Percentiles rank a stretch among this genome's conserved stretches.
Evolutionary conservation across 64 coral and sea anemone species (phyloP).

Genomic region (Stylophora pistillata): DNA sequence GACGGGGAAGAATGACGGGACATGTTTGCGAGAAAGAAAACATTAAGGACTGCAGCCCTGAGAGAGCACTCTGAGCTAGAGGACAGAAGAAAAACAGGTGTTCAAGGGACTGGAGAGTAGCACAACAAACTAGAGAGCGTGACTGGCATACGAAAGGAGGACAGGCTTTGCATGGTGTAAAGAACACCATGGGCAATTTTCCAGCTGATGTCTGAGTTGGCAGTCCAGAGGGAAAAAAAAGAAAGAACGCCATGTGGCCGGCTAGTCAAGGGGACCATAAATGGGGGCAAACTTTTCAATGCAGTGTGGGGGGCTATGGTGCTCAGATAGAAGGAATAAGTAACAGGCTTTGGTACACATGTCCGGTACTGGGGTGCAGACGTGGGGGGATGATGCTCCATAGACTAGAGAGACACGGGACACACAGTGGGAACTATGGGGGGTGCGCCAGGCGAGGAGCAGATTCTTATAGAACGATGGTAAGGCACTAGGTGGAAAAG

Average conservation of each 20-base stretch:
- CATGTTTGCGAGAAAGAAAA: not conserved
- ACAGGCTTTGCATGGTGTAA: constrained; percentile 1
- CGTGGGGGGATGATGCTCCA: too few species aligned
- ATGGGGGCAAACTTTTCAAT: not conserved
- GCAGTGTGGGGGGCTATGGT: too few species aligned
- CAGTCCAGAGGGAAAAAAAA: not conserved
- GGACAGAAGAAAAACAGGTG: constrained; percentile 11
- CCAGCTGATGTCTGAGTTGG: constrained; percentile 16
- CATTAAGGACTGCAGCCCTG: constrained; percentile 3
- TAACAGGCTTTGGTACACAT: too few species aligned
- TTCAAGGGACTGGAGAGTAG: not conserved
- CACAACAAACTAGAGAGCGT: not conserved
- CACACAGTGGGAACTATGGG: not conserved
- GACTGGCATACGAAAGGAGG: not conserved
- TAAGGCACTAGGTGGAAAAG: not conserved
- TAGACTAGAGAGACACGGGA: too few species aligned
- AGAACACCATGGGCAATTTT: constrained; percentile 58
- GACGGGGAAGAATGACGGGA: not conserved
- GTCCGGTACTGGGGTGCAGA: too few species aligned
- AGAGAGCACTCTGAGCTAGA: not conserved
- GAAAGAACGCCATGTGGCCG: too few species aligned
- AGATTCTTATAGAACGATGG: constrained; percentile 1
- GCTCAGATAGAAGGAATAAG: too few species aligned
- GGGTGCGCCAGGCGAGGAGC: not conserved
- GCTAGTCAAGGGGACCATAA: not conserved